A percentile compares a stretch with the other conserved stretches of the same genome.
phyloP scores from a whole-genome alignment of 1,140 invertebrate species.

The Drosophila pachea region DNA sequence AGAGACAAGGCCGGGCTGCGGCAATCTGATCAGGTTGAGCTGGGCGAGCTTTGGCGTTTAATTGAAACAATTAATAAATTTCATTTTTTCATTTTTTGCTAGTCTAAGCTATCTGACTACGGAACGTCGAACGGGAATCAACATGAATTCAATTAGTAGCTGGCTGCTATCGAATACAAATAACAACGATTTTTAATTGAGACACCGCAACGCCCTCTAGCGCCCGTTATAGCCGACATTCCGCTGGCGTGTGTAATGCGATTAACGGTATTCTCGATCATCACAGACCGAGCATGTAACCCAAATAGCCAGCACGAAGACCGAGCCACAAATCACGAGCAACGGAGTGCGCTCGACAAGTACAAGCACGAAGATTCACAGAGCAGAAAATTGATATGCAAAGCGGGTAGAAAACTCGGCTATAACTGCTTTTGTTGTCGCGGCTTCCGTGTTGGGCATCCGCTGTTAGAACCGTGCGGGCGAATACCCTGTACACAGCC shows the following conservation, averaged over 20 bases:
- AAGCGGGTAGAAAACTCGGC: slow-evolving; percentile 48
- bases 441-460: slow-evolving; percentile 51
- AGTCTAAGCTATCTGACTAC: background rate
- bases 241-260: slow-evolving; percentile 19
- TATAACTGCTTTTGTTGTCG: slow-evolving; percentile 1
- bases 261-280: slow-evolving; percentile 11
- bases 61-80: slow-evolving; percentile 36
- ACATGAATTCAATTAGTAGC: slow-evolving; percentile 61
- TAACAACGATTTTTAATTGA: slow-evolving; percentile 39
- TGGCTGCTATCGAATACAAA: slow-evolving; percentile 24
- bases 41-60: slow-evolving; percentile 13
- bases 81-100: too few relatives aligned
- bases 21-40: slow-evolving; percentile 2
- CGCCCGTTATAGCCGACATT: slow-evolving; percentile 15
- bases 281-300: slow-evolving; percentile 17
- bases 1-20: slow-evolving; percentile 20
- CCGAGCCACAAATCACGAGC: slow-evolving; percentile 13
- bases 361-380: background rate
- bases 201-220: slow-evolving; percentile 19
- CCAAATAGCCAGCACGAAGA: slow-evolving; percentile 13
- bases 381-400: slow-evolving; percentile 54
- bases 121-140: slow-evolving; percentile 33
- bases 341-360: background rate
- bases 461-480: background rate
- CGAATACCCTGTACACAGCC: slow-evolving; percentile 1